Evolutionary conservation across 2,888 invertebrate species (phyloP), one percentile per base, ranked within the genome.

Genomic region (Encarsia formosa): DNA sequence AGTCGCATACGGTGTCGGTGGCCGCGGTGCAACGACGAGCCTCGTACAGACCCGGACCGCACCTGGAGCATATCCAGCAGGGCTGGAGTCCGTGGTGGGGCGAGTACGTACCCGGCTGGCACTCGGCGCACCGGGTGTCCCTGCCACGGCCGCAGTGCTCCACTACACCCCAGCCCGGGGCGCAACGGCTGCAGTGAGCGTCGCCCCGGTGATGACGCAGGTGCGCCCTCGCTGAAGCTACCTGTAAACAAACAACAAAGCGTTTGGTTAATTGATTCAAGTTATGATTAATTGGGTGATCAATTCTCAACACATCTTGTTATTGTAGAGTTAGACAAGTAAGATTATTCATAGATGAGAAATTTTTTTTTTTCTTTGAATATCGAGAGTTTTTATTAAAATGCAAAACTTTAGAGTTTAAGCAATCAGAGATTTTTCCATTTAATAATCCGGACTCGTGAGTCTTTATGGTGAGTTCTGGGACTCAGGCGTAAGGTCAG

Each of bases 61-160:
- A 76, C 31, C 73, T 64, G 18, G 75, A 74, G 58, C 76, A 76
- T 26, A 75, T 69, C 75, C 73, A 73, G 51, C 76, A 76, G 11
- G 75, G 71, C 45, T 71, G 73, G 20, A 62, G 67, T 44, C 70
- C 73, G 64, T 74, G 74, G 56, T 74, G 75, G 2, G 75, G 74
- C 52, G 74, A 73, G 65, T 75, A 75, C 5, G 69, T 70, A 22
- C 73, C 74, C 1, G 61, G 60, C 0, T 62, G 56, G 55, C 76
- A 76, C 39, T 68, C 68, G 22, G 63, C 65, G 63, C 76, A 76
- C 26, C 64, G 63, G 24, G 75, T 76, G 63, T 75, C 75, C 22
- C 61, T 65, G 6, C 68, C 68, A 9, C 65, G 63, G 18, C 60
- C 57, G 52, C 73, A 73, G 16, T 61, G 68, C 22, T 63, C 65